Evolutionary conservation across 64 coral and sea anemone species (phyloP), one percentile per base, ranked within the genome.

Genomic region (Stichodactyla helianthus): DNA sequence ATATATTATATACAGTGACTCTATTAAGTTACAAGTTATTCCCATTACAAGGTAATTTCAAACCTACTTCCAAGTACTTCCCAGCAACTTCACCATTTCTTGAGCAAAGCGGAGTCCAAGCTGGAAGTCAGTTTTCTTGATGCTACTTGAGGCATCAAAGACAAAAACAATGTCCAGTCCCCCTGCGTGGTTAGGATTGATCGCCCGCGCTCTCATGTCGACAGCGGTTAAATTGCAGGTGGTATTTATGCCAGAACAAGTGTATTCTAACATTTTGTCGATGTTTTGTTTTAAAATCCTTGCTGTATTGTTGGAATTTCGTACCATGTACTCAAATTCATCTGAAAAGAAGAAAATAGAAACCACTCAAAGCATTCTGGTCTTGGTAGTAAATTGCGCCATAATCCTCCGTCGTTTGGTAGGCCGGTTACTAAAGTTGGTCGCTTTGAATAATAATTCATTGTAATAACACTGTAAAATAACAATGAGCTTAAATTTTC

Each of bases 101-200:
- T 90, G 89, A 14, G 78, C 79, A 59, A 96, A 96, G 7, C 57
- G 82, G 59, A 87, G 28, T 1, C 90, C 91, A 53, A 84, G 59
- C 13, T 90, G n/a, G 53, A 96, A 96, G 18, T 89, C 91, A 2
- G 12, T 14, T 57, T 7, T 67, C 18, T 26, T 89, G 10, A 96
- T 86, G 54, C 94, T 96, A 70, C 84, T 89, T n/a, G 94, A 96
- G 18, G 87, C 79, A 57, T 96, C 94, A 56, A 96, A 85, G 7
- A 96, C 94, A 93, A 96, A 92, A 2, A 96, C 85, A 7, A 96
- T 83, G 67, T 96, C 94, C 35, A 96, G 85, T 50, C 88, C 91
- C 6, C 79, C 85, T 20, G 59, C 74, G 15, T 87, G 78, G 20
- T 87, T 64, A 60, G 70, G 64, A 35, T 80, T 79, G 22, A 94